Evolutionary conservation across 2,797 vertebrate species (phyloP), one percentile per base, ranked within the genome.

Genomic region (Sorex maritimensis): DNA sequence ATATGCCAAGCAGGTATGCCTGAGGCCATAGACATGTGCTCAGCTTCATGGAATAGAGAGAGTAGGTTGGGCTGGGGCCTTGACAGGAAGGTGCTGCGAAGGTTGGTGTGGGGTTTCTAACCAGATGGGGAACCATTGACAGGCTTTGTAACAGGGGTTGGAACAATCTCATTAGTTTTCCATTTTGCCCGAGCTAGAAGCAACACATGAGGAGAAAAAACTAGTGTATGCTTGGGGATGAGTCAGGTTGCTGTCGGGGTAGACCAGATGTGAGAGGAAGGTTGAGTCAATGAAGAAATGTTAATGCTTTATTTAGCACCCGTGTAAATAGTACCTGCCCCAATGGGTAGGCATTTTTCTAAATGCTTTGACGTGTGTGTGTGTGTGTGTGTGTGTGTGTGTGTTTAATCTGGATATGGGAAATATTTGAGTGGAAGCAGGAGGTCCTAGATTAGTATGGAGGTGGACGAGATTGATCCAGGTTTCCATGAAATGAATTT

Each of bases 241-340:
- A 28, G 11, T 78, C 81, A 28, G 58, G n/a, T 41, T 52, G 34
- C 49, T 87, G 0, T 68, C 67, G n/a, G 38, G 68, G 23, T 52
- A 61, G 81, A 75, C 14, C 80, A 78, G 61, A 63, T 72, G 7
- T 46, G 73, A 82, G 41, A 78, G 30, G 28, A 91, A 86, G n/a
- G 63, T 63, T 52, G 44, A 65, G 69, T 41, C 63, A 68, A 67
- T 44, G 28, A 68, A 84, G 71, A 75, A 24, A 52, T 34, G 68
- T 71, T 89, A 15, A 49, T 91, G 61, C 28, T 78, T 92, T 86
- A 26, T 77, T 92, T 58, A 91, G 58, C 44, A 84, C 74, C 28
- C 2, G 49, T 13, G 34, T 81, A 6, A 74, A 6, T 63, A 77
- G 41, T 41, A 34, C 52, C 11, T 86, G 10, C 24, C 34, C 14